These are phyloP conservation scores for Apoderus coryli DNA, from an alignment of 2,888 invertebrate genomes.

Conservation along the genomic window DNA sequence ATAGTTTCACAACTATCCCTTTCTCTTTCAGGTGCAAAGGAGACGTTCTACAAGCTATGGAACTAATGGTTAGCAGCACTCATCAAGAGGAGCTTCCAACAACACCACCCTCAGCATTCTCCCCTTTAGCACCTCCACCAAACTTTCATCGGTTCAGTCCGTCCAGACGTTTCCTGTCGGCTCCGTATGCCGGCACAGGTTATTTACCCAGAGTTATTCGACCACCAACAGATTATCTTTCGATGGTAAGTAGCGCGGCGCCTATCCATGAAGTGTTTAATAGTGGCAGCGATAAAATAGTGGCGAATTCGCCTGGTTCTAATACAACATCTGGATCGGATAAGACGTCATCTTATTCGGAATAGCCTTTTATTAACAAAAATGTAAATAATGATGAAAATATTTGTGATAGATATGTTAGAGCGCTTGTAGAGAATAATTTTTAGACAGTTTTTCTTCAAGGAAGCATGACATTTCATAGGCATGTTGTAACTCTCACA, in stretches of 20 bases:
- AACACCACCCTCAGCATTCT: slow-evolving; percentile 51
- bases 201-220: slow-evolving; percentile 67
- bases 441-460: slow-evolving; percentile 2
- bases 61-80: slow-evolving; percentile 56
- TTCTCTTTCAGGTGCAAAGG: slow-evolving; percentile 38
- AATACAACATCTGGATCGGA: slow-evolving; percentile 40
- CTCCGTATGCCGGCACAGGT: slow-evolving; percentile 71
- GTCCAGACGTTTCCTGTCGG: slow-evolving; percentile 64
- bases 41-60: slow-evolving; percentile 87
- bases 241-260: slow-evolving; percentile 29
- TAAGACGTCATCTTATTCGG: slow-evolving; percentile 41
- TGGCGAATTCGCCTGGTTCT: slow-evolving; percentile 35
- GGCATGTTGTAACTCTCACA: too few species aligned
- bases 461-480: too few species aligned
- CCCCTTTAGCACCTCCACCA: slow-evolving; percentile 50
- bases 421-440: too few species aligned
- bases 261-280: slow-evolving; percentile 32
- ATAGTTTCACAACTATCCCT: slow-evolving; percentile 16
- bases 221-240: slow-evolving; percentile 30
- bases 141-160: slow-evolving; percentile 44
- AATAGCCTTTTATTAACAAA: too few species aligned
- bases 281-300: slow-evolving; percentile 30
- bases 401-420: too few species aligned
- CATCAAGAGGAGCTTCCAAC: slow-evolving; percentile 12
- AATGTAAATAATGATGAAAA: too few species aligned